Evolutionary conservation across 1,140 invertebrate species (phyloP), one percentile per base, ranked within the genome.

Genomic region (Bombus haemorrhoidalis): DNA sequence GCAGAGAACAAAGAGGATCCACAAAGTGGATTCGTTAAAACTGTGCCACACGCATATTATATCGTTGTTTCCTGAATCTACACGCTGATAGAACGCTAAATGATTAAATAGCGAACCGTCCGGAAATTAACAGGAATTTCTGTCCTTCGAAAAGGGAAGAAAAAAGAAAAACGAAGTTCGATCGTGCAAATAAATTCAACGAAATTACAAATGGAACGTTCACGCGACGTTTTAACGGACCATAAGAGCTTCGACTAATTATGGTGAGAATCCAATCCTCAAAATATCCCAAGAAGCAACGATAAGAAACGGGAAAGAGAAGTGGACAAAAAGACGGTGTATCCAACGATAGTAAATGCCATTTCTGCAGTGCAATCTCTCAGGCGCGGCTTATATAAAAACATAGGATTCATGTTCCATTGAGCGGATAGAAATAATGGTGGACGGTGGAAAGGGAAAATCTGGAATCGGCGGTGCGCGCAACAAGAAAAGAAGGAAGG

Each of bases 381-480:
- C 80, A 73, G 43, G 41, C 32, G 43, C 59, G 43, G 39, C 47
- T 87, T 66, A 32, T 83, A 83, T 78, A 83, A 71, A 79, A 75
- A 88, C 86, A 68, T 74, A 86, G 72, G 84, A 85, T 86, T 81
- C 75, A 41, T 43, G 85, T 86, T 88, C 87, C 81, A 89, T 86
- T 73, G 87, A 89, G 72, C 87, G 77, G 73, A 86, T 76, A 89
- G 57, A 87, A 87, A 86, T 89, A 90, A 89, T 90, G 78, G 81
- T 12, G n/a, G 28, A 66, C 22, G 66, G 41, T 68, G 74, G 83
- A 41, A 59, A 68, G 53, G 41, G 59, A 43, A 72, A 83, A 80
- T 75, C 77, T 79, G 66, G 75, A 83, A 83, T 66, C 66, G 57
- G 34, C 75, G 41, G 57, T 25, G 32, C 15, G 34, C 39, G 37